Conservation (phyloP, 2,797 vertebrate genomes). For the Hoplostethus mediterraneus region DNA sequence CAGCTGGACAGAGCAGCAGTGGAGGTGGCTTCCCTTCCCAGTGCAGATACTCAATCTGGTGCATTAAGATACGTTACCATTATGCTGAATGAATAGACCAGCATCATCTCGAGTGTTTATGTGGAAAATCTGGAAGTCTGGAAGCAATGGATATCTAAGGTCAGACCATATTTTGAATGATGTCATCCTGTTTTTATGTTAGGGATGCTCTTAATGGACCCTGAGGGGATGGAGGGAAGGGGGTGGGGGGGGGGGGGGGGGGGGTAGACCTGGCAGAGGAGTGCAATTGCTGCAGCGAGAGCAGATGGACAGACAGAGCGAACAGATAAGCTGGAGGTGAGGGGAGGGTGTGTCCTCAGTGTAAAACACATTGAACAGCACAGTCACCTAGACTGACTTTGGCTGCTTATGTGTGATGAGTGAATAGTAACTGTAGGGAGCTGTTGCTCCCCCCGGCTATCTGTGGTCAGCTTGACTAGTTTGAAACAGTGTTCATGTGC, state of each 20-base stretch:
- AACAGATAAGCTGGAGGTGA: slow-evolving; percentile 35
- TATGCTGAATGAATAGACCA: slow-evolving; percentile 16
- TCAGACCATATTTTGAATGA: slow-evolving; percentile 11
- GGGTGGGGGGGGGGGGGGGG: not conserved
- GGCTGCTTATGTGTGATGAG: not conserved
- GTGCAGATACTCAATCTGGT: not conserved
- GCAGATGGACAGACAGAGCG: slow-evolving; percentile 43
- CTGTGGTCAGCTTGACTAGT: too few species aligned
- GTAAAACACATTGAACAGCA: slow-evolving; percentile 16
- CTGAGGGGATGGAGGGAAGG: slow-evolving; percentile 4
- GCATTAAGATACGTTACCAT: slow-evolving; percentile 10
- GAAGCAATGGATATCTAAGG: slow-evolving; percentile 2
- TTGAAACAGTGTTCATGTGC: too few species aligned
- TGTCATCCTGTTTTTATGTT: slow-evolving; percentile 10
- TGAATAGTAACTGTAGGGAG: not conserved
- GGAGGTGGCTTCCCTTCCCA: slow-evolving; percentile 17
- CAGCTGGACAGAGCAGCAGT: slow-evolving; percentile 43
- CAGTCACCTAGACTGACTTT: slow-evolving; percentile 7
- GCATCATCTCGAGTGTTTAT: slow-evolving; percentile 12
- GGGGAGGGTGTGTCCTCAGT: slow-evolving; percentile 19
- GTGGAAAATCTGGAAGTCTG: slow-evolving; percentile 5
- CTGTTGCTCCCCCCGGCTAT: too few species aligned
- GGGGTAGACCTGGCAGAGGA: slow-evolving; percentile 33
- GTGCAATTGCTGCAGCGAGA: slow-evolving; percentile 20
- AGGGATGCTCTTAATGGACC: slow-evolving; percentile 35